These are phyloP conservation scores for Hucho hucho DNA, from an alignment of 2,113 vertebrate genomes.

Conservation along the genomic window DNA sequence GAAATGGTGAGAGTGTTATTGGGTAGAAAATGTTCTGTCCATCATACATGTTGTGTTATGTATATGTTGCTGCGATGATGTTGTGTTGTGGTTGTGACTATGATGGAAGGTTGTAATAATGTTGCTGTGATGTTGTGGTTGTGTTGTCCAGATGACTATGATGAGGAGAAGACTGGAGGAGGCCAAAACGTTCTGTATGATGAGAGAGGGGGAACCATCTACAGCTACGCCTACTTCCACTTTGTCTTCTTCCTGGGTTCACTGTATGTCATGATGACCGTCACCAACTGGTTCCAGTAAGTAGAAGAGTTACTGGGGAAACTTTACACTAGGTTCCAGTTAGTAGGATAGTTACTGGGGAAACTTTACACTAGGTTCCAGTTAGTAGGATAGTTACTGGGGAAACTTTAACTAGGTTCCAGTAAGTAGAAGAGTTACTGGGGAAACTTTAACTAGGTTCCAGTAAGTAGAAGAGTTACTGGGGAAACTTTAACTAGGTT, in stretches of 20 bases:
- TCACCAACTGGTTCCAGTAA: slow-evolving; percentile 99
- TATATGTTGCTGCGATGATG: not conserved
- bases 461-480: no score
- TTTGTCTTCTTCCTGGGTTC: slow-evolving; percentile 94
- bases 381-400: slow-evolving; percentile 72
- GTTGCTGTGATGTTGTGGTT: slow-evolving; percentile 1
- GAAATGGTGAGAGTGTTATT: slow-evolving; percentile 58
- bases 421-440: slow-evolving; percentile 76
- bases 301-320: slow-evolving; percentile 46
- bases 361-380: slow-evolving; percentile 78
- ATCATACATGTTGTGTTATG: no score
- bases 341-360: slow-evolving; percentile 57
- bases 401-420: slow-evolving; percentile 75
- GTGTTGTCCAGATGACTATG: slow-evolving; percentile 72
- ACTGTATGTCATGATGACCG: slow-evolving; percentile 97
- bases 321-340: slow-evolving; percentile 83
- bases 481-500: no score
- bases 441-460: no score
- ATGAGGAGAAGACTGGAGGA: slow-evolving; percentile 66
- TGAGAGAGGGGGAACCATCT: slow-evolving; percentile 84
- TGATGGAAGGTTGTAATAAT: not conserved
- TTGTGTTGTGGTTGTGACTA: not conserved
- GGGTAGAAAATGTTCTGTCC: no score
- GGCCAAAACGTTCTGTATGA: slow-evolving; percentile 87
- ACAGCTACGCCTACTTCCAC: slow-evolving; percentile 92